phyloP scores from a whole-genome alignment of 2,113 vertebrate genomes.

The Phyllostomus discolor region DNA sequence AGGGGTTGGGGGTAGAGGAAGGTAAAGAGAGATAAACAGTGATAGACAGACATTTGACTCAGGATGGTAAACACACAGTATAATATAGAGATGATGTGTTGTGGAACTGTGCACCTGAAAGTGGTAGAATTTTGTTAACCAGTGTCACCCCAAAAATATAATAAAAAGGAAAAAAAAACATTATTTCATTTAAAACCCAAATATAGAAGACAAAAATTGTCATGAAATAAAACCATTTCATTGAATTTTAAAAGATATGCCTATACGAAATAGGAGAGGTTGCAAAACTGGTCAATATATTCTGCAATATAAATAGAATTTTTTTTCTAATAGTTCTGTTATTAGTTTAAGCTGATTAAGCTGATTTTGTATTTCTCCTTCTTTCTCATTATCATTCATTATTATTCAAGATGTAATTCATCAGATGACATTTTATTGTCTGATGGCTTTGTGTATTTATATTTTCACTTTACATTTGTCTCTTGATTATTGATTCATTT shows the following conservation, averaged over 20 bases:
- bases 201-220: neutral
- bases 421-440: conserved; percentile 61
- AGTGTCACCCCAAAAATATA: too few species aligned
- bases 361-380: conserved; percentile 58
- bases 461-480: conserved; percentile 51
- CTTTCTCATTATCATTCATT: conserved; percentile 49
- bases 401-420: conserved; percentile 64
- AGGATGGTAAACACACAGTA: too few species aligned
- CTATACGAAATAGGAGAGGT: neutral
- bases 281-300: conserved; percentile 56
- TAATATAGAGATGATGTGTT: too few species aligned
- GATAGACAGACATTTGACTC: too few species aligned
- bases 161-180: too few species aligned
- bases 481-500: conserved; percentile 42
- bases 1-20: too few species aligned
- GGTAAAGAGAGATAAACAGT: too few species aligned
- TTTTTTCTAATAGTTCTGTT: conserved; percentile 52
- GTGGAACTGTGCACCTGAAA: too few species aligned
- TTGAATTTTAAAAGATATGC: neutral
- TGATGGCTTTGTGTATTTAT: conserved; percentile 61
- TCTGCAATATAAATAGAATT: conserved; percentile 48
- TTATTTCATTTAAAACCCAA: conserved; percentile 46
- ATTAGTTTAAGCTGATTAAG: conserved; percentile 72
- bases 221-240: neutral
- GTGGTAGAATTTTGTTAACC: too few species aligned